Evolutionary conservation across 2,797 vertebrate genomes (phyloP).

Genomic region (Betta splendens): DNA sequence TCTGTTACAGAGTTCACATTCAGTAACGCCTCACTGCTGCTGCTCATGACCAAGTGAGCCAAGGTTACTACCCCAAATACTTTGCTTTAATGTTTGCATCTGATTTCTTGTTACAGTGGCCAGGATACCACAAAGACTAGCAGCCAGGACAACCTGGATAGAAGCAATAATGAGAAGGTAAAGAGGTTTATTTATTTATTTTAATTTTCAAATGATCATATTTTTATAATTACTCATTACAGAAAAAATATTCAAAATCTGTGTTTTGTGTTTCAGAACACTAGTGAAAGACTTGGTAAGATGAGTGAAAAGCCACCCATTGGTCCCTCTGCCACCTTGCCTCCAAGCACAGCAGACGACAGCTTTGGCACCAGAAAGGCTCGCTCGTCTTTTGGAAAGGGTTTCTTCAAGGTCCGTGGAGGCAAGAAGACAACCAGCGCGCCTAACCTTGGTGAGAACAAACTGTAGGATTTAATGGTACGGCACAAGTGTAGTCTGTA

Average conservation of each 20-base stretch:
- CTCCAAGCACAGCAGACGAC: conserved; percentile 79
- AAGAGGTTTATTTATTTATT: not conserved
- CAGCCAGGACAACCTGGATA: conserved; percentile 85
- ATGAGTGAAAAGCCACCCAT: conserved; percentile 84
- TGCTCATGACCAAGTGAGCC: not conserved
- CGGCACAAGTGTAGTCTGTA: not conserved
- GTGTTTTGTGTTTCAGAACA: conserved; percentile 70
- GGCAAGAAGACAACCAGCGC: conserved; percentile 90
- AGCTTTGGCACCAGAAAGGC: conserved; percentile 91
- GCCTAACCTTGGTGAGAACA: conserved; percentile 92
- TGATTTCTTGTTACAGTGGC: conserved; percentile 66
- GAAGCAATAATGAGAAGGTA: conserved; percentile 81
- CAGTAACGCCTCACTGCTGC: conserved; percentile 6
- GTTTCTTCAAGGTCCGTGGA: conserved; percentile 95
- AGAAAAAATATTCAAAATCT: too few species aligned
- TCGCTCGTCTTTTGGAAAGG: conserved; percentile 93
- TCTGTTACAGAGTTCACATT: conserved; percentile 54
- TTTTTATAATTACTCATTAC: not conserved
- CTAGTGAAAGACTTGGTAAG: conserved; percentile 71
- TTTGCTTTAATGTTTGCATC: not conserved
- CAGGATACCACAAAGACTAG: conserved; percentile 78
- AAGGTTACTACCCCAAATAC: not conserved
- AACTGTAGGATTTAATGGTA: not conserved
- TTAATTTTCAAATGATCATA: not conserved
- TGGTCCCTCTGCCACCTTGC: conserved; percentile 71